Evolutionary conservation across 2,113 vertebrate species (phyloP), one percentile per base, ranked within the genome.

Genomic region (Rhea pennata): DNA sequence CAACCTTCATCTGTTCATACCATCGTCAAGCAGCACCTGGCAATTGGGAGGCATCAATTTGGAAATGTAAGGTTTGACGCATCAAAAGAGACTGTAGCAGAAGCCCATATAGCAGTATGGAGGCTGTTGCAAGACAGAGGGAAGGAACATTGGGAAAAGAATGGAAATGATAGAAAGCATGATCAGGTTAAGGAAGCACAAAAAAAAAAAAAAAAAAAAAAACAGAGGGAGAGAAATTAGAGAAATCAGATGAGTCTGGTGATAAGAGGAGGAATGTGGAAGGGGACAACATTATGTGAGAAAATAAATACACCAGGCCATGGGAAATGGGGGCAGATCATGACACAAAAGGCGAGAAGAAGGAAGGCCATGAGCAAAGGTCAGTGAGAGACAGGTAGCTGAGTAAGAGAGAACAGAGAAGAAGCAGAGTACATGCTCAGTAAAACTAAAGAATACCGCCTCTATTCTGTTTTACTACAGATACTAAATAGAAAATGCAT

Each of bases 1-100:
- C 99, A 15, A 99, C 99, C 27, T 99, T 99, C 96, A 98, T 99
- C 97, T 98, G 98, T 4, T 98, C 98, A 0, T 96, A 97, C 77
- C 84, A 92, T 12, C 54, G 22, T 9, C 71, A 95, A 4, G 89
- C 97, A 0, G 78, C 96, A 22, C 95, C 98, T 6, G 97, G 97
- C 61, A 97, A 98, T 91, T 98, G 98, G 95, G 97, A 98, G 40
- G 92, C 97, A 7, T 97, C 98, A 4, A 92, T 98, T 21, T 98
- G 98, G 97, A 98, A 98, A 97, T 98, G 98, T 99, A 90, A 98
- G 98, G 27, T 48, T 91, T 53, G 62, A 31, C 39, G 6, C 22
- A 12, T 31, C 16, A 33, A 31, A 39, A 26, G 36, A 76, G 20
- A 26, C 0, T 0, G 15, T 40, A 72, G 21, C 12, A 74, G 26